Evolutionary conservation across 2,888 invertebrate species (phyloP), one percentile per base, ranked within the genome.

Genomic region (Magallana nippona): DNA sequence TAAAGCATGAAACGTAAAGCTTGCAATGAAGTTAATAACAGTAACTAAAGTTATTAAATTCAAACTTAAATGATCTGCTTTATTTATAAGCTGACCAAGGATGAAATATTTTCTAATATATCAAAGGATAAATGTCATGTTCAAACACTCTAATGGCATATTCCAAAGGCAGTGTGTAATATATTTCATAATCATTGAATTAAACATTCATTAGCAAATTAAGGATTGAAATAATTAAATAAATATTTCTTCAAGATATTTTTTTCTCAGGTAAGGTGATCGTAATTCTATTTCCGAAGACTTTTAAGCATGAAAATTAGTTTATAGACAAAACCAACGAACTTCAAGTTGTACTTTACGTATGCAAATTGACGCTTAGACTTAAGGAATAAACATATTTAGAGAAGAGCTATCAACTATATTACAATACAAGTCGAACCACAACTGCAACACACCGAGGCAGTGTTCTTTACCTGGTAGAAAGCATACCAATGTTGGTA

Each of bases 161-260:
- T 71, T 71, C 32, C 32, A 32, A 11, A 71, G 32, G 27, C 27
- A 27, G 10, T 27, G 71, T 27, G 32, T 10, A 71, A 71, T 3
- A 5, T 15, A 71, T 71, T 71, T 27, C 15, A 15, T 71, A 71
- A 27, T 32, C 71, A 71, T 71, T 71, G 8, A 71, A 22, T 22
- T 71, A 71, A 32, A 71, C 71, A 71, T 71, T 27, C 71, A 71
- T 71, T 60, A 27, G 71, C 19, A 22, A 71, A 22, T 27, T 15
- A 15, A 27, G 32, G 15, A 15, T 22, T 71, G 11, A 71, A 32
- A 71, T 22, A 71, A 22, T 71, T 71, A 3, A 71, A 8, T 19
- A 60, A 60, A 19, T 27, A 27, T 27, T 27, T 22, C 15, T 32
- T 71, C 27, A 22, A 27, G 5, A 27, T 71, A 15, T 19, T 71